Evolutionary conservation across 2,797 vertebrate genomes (phyloP).

Genomic region (Yasuhikotakia modesta): DNA sequence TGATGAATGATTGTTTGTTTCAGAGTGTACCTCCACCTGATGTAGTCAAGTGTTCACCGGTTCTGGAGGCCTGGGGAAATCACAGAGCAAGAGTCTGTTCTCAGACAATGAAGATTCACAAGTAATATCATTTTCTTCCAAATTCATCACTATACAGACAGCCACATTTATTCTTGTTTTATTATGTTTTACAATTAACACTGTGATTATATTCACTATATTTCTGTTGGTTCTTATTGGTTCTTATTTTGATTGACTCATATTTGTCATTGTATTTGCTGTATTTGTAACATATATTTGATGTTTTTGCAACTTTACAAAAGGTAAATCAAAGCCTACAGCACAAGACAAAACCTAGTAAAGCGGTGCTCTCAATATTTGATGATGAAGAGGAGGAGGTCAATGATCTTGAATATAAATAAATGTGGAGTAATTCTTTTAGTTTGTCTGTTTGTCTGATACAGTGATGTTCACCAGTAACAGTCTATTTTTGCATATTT

Average conservation of each 20-base stretch:
- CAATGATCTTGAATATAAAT: not conserved
- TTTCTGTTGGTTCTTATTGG: not conserved
- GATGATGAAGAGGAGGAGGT: conserved; percentile 91
- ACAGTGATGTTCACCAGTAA: not conserved
- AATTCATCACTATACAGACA: not conserved
- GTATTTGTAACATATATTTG: no score
- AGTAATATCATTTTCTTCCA: conserved; percentile 67
- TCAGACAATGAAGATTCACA: conserved; percentile 93
- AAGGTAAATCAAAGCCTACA: conserved; percentile 78
- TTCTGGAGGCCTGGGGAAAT: conserved; percentile 61
- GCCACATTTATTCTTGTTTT: not conserved
- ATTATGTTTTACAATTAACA: not conserved
- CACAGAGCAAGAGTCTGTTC: conserved; percentile 81
- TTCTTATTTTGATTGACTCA: not conserved
- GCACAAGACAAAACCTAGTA: conserved; percentile 73
- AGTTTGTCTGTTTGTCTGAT: not conserved
- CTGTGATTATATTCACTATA: not conserved
- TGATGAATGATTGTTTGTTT: conserved; percentile 42
- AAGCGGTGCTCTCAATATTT: conserved; percentile 80
- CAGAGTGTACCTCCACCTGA: conserved; percentile 67
- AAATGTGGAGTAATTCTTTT: not conserved
- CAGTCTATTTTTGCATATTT: conserved; percentile 53
- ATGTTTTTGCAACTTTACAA: conserved; percentile 63
- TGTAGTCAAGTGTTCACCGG: conserved; percentile 55
- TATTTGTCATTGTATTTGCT: no score